phyloP scores from a whole-genome alignment of 2,797 vertebrate genomes.

The Lates japonicus region DNA sequence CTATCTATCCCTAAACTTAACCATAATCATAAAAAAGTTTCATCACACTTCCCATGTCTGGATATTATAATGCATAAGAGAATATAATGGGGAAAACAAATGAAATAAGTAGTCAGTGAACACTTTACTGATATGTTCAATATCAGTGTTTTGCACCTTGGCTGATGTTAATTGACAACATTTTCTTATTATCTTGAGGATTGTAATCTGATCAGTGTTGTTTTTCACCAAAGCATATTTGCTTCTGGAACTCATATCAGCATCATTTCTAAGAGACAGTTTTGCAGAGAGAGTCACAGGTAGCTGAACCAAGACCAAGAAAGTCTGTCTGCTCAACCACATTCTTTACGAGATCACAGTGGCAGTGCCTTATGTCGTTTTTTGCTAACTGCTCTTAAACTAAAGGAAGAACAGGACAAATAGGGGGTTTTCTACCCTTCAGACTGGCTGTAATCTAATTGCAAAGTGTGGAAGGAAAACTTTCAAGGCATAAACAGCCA shows the following conservation, averaged over 20 bases:
- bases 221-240: no score
- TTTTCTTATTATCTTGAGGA: no score
- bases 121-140: no score
- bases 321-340: not conserved
- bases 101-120: no score
- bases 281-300: no score
- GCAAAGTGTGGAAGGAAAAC: slow-evolving; percentile 60
- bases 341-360: slow-evolving; percentile 1
- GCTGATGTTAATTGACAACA: no score
- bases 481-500: slow-evolving; percentile 51
- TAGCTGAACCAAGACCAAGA: no score
- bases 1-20: not conserved
- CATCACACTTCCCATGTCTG: not conserved
- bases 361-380: slow-evolving; percentile 5
- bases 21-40: not conserved
- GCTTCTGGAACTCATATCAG: no score
- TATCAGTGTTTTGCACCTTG: no score
- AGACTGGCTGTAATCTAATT: slow-evolving; percentile 66
- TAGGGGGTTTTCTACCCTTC: slow-evolving; percentile 3
- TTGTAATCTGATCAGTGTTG: no score
- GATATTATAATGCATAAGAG: not conserved
- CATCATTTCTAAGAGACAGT: no score
- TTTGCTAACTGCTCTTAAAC: slow-evolving; percentile 21
- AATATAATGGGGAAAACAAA: not conserved
- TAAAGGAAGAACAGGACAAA: slow-evolving; percentile 5